Conservation (phyloP, 2,888 invertebrate genomes). For the Lypha dubia region DNA sequence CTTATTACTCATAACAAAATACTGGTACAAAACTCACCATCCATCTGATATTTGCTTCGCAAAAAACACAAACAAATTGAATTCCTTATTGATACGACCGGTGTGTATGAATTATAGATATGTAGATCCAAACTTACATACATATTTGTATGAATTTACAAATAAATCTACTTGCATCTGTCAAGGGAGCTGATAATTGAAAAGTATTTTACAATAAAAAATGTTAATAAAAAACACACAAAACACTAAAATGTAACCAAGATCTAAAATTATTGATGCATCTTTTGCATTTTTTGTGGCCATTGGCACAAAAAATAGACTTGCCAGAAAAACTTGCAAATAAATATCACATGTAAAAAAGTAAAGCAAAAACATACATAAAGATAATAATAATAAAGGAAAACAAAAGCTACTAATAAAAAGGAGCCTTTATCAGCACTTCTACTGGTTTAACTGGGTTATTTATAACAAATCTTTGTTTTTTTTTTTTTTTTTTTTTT, state of each 20-base stretch:
- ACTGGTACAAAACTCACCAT: no score
- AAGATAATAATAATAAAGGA: conserved; percentile 1
- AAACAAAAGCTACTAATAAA: conserved; percentile 32
- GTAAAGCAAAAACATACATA: neutral
- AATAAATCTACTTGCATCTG: neutral
- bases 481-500: conserved; percentile 15
- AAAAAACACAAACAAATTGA: no score
- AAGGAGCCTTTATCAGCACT: conserved; percentile 51
- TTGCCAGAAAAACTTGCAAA: conserved; percentile 5
- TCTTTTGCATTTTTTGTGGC: conserved; percentile 16
- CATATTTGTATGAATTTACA: neutral
- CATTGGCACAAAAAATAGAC: conserved; percentile 15
- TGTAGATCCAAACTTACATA: no score
- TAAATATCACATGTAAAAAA: conserved; percentile 16
- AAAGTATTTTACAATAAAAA: conserved; percentile 20
- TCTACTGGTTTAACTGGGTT: conserved; percentile 52
- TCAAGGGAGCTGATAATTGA: conserved; percentile 6
- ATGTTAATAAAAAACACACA: neutral
- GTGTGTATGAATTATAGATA: neutral
- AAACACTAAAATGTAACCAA: conserved; percentile 18
- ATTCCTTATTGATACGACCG: no score
- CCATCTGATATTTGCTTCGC: no score
- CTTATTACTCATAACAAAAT: no score
- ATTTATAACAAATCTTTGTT: conserved; percentile 60
- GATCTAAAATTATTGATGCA: conserved; percentile 33